These are phyloP conservation scores for Drosophila ercepeae DNA, from an alignment of 1,140 invertebrate species.

Conservation along the genomic window DNA sequence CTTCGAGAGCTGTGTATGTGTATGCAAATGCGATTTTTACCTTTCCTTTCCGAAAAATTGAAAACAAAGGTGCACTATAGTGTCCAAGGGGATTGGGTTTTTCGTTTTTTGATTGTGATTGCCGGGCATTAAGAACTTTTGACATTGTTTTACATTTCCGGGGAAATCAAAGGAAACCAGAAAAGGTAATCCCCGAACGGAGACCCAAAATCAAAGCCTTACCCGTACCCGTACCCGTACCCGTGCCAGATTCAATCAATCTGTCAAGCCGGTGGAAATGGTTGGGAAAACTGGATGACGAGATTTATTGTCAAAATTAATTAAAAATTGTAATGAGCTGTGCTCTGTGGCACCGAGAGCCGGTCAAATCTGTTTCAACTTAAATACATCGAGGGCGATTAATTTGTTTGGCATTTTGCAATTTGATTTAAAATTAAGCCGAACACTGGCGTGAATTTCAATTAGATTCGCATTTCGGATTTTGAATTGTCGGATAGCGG, in stretches of 20 bases:
- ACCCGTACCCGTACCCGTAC: conserved; percentile 27
- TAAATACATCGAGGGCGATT: conserved; percentile 64
- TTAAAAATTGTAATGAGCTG: conserved; percentile 77
- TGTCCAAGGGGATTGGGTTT: conserved; percentile 15
- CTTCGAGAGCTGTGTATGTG: conserved; percentile 45
- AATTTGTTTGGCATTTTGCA: conserved; percentile 69
- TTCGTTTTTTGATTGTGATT: conserved; percentile 44
- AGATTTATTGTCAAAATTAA: conserved; percentile 79
- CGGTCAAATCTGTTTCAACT: conserved; percentile 42
- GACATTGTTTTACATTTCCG: conserved; percentile 77
- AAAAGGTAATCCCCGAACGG: conserved; percentile 15
- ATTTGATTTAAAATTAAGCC: conserved; percentile 73
- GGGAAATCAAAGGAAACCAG: conserved; percentile 61
- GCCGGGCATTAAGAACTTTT: conserved; percentile 73
- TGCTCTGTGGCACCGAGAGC: conserved; percentile 10
- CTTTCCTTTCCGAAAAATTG: conserved; percentile 24
- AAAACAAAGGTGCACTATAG: conserved; percentile 54
- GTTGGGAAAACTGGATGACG: neutral
- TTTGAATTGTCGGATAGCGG: conserved; percentile 16
- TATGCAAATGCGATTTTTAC: conserved; percentile 61
- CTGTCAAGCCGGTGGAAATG: conserved; percentile 44
- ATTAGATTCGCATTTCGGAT: conserved; percentile 51
- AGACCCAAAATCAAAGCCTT: conserved; percentile 33
- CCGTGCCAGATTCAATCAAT: conserved; percentile 62
- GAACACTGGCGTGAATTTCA: conserved; percentile 66